A percentile compares a stretch with the other conserved stretches of the same genome.
Conservation (phyloP, 1,140 invertebrate species). For the Hyphantria cunea region DNA sequence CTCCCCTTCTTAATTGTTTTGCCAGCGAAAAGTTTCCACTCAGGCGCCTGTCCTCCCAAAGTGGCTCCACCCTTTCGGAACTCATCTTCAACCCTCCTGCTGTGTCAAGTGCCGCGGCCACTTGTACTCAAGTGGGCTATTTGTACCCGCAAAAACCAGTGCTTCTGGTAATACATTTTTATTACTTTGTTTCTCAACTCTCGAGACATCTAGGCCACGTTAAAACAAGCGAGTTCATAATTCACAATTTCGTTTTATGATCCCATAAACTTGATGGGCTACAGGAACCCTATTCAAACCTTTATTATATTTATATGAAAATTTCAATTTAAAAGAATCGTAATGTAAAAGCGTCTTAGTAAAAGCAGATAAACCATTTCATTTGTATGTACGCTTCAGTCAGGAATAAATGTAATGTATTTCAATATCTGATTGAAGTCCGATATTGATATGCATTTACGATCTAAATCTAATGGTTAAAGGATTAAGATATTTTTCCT, state of each 20-base stretch:
- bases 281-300: conserved; percentile 22
- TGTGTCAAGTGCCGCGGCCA: conserved; percentile 21
- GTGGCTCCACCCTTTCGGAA: conserved; percentile 16
- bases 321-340: too few relatives aligned
- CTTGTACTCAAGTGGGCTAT: conserved; percentile 22
- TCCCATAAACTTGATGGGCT: conserved; percentile 31
- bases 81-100: conserved; percentile 20
- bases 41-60: conserved; percentile 13
- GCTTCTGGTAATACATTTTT: conserved; percentile 20
- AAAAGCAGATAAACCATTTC: too few relatives aligned
- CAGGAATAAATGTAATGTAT: too few relatives aligned
- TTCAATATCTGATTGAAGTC: too few relatives aligned
- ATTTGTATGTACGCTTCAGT: too few relatives aligned
- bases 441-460: too few relatives aligned
- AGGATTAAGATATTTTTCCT: too few relatives aligned
- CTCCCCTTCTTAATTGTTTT: not conserved
- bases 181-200: conserved; percentile 9
- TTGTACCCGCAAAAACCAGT: conserved; percentile 18
- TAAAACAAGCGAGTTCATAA: conserved; percentile 21
- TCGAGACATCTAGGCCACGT: conserved; percentile 35
- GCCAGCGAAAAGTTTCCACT: conserved; percentile 16
- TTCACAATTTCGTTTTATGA: conserved; percentile 32
- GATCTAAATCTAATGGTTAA: too few relatives aligned
- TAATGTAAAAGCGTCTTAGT: too few relatives aligned
- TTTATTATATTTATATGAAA: conserved; percentile 40